A percentile compares a stretch with the other conserved stretches of the same genome.
These are phyloP conservation scores for Anorthoa munda DNA, from an alignment of 2,888 invertebrate species.

Conservation along the genomic window DNA sequence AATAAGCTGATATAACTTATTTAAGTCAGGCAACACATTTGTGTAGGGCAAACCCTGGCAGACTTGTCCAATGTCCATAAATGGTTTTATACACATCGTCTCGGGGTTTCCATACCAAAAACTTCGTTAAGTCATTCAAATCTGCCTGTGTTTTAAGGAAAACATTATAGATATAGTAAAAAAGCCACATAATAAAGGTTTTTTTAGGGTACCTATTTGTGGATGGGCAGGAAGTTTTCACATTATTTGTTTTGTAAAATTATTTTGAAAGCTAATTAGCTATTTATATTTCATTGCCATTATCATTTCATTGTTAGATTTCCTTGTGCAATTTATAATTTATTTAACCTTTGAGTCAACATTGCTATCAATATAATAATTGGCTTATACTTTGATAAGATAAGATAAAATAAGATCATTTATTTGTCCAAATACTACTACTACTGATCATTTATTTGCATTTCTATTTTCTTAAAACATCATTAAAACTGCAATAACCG, in stretches of 20 bases:
- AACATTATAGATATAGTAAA: background rate
- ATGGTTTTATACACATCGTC: background rate
- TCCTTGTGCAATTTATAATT: constrained; percentile 1
- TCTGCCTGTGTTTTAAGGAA: background rate
- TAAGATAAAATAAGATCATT: too few species aligned
- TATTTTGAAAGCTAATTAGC: background rate
- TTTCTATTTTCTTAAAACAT: background rate
- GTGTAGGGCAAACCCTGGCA: background rate
- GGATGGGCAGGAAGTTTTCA: background rate
- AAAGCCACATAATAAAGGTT: background rate
- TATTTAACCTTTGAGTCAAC: too few species aligned
- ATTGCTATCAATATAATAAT: too few species aligned
- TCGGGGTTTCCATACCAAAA: background rate
- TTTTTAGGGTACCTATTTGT: background rate
- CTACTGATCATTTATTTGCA: too few species aligned
- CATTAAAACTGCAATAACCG: background rate
- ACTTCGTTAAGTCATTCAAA: too few species aligned
- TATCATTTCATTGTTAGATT: background rate
- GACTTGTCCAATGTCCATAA: background rate
- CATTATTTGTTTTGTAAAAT: background rate
- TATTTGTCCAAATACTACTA: too few species aligned
- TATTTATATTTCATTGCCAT: background rate
- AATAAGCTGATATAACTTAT: background rate
- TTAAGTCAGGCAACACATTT: background rate
- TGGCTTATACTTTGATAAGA: too few species aligned